These are phyloP conservation scores for Cyphomyrus discorhynchus DNA, from an alignment of 2,113 vertebrate genomes.

Conservation along the genomic window DNA sequence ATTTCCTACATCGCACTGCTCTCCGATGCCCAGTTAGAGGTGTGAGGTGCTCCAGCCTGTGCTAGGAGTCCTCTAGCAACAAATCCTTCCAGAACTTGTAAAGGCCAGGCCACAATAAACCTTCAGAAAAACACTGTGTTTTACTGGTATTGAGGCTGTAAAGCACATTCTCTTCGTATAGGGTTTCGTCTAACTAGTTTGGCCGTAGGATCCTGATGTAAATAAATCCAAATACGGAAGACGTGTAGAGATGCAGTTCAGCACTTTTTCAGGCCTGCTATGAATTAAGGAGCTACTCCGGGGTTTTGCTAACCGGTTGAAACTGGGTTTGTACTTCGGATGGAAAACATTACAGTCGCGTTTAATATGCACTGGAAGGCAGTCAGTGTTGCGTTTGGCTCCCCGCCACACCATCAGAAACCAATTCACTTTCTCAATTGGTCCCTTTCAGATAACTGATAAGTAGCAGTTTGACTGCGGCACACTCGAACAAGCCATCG, in stretches of 20 bases:
- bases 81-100: neutral
- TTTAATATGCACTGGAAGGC: constrained; percentile 22
- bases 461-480: constrained; percentile 19
- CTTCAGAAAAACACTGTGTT: constrained; percentile 14
- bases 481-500: constrained; percentile 24
- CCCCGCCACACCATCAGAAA: neutral
- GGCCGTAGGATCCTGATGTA: neutral
- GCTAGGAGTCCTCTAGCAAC: neutral
- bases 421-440: constrained; percentile 19
- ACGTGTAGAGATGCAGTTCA: constrained; percentile 3
- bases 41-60: neutral
- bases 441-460: constrained; percentile 27
- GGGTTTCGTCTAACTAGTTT: constrained; percentile 15
- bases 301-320: constrained; percentile 10
- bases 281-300: constrained; percentile 29
- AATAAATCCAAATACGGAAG: constrained; percentile 27
- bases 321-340: constrained; percentile 22
- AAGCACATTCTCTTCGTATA: constrained; percentile 23
- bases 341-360: constrained; percentile 26
- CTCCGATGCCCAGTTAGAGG: neutral
- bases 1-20: neutral
- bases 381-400: constrained; percentile 18
- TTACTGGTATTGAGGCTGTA: neutral
- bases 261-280: constrained; percentile 9
- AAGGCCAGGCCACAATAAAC: neutral